Evolutionary conservation across 2,113 vertebrate species (phyloP), one percentile per base, ranked within the genome.

Genomic region (Vulpes ferrilata): DNA sequence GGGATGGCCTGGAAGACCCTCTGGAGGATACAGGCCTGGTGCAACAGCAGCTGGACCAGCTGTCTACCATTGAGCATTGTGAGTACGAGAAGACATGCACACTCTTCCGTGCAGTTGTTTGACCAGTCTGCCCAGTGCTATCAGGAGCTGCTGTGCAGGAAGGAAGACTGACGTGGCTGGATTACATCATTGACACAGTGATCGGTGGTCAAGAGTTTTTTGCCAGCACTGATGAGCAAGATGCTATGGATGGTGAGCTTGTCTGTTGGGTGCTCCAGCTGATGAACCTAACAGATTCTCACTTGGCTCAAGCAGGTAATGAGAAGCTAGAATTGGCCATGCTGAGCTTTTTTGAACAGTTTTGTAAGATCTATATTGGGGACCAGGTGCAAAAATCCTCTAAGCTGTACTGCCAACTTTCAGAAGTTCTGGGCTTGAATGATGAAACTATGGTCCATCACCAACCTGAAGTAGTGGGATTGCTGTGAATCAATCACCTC

Each of bases 341-440:
- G 99, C 99, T 99, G 95, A 99, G 99, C 99, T 99, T 99, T 98
- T 99, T 99, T 6, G 99, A 99, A 95, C 99, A 99, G 97, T 99
- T 99, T 97, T 99, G 99, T 69, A 99, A 99, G 98, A 99, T 99
- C 98, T 99, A 99, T 98, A 99, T 99, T 35, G 99, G 99, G 59
- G 99, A 99, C 98, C 99, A 99, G 99, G 99, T 99, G 99, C 99
- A 99, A 98, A 99, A 99, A 95, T 99, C 99, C 82, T 99, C 99
- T n/a, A 99, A 99, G 99, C 99, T 99, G 95, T 99, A 99, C 98
- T 99, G 99, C 38, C 99, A 99, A 92, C 99, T 99, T 94, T 99
- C 99, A 0, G 99, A 99, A 97, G 99, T 99, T 95, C 99, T 99
- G 97, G 99, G 99, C 1, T 95, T 99, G 93, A 99, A 99, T 3